Evolutionary conservation across 2,888 invertebrate genomes (phyloP), one percentile per base, ranked within the genome.

Genomic region (Baccha elongata): DNA sequence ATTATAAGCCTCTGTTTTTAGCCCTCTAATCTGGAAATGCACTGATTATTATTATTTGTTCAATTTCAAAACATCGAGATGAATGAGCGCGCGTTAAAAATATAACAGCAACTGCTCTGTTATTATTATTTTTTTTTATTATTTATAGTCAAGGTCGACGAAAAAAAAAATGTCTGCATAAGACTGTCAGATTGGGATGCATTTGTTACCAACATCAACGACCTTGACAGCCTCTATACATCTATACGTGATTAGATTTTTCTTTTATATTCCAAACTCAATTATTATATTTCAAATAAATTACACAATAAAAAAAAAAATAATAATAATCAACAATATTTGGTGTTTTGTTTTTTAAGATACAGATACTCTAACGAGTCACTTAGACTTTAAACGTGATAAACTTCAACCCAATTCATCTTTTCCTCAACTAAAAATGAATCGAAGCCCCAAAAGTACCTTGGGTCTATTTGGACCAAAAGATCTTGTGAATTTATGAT

Each of bases 221-320:
- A 76, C 81, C 81, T 81, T 81, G 81, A 81, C 81, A 71, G 65
- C 67, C 71, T 81, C 35, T 53, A 21, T 37, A 44, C 21, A 8
- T 13, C 4, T 10, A 23, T 17, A n/a, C n/a, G 37, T 58, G 40
- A 60, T 44, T 60, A 7, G 60, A 60, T 50, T 65, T 72, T 44
- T 58, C 46, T 69, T 69, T 37, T 44, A 50, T 53, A n/a, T 26
- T 53, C 29, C 76, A 60, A 72, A 67, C 65, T 71, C 71, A 81
- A 81, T 72, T 72, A 67, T 65, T 67, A 65, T 67, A 40, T 71
- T 71, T 60, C 50, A 62, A 55, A 48, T 19, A 11, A 35, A 15
- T 78, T 75, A 46, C 71, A 17, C 19, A 81, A 81, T 42, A 17
- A 13, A 17, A 26, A 23, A 46, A 67, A 26, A 44, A n/a, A n/a